Percentiles rank a stretch among this genome's conserved stretches.
Conservation (phyloP, 1,140 invertebrate genomes). For the Lordiphosa clarofinis region DNA sequence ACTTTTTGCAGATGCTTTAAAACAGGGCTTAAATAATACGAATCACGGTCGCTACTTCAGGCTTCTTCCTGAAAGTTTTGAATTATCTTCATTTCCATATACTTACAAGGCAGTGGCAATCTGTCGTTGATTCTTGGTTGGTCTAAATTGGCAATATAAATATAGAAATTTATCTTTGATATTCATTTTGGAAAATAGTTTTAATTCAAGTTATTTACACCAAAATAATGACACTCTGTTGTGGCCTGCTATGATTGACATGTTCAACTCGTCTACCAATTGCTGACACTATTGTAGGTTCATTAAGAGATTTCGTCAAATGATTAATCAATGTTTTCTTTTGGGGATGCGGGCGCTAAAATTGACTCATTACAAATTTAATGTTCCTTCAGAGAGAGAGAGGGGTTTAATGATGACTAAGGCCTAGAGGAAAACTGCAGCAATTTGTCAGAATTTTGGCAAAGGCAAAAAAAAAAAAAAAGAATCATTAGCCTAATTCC, state of each 20-base stretch:
- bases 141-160: constrained; percentile 17
- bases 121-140: constrained; percentile 19
- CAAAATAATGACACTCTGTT: not conserved
- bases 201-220: constrained; percentile 1
- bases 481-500: constrained; percentile 74
- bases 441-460: constrained; percentile 54
- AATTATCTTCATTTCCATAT: not conserved
- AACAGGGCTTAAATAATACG: no score
- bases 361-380: constrained; percentile 40
- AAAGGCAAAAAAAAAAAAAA: constrained; percentile 11
- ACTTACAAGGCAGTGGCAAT: constrained; percentile 42
- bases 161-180: constrained; percentile 34
- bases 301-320: constrained; percentile 6
- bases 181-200: constrained; percentile 28
- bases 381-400: constrained; percentile 7
- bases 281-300: constrained; percentile 15
- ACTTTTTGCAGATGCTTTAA: no score
- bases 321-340: constrained; percentile 33
- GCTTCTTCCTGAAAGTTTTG: no score
- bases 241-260: not conserved
- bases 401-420: constrained; percentile 37
- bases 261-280: no score
- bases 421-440: constrained; percentile 61
- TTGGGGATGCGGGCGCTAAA: constrained; percentile 32
- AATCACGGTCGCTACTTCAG: no score